Conservation (phyloP, 2,113 vertebrate genomes). For the Bos taurus region DNA sequence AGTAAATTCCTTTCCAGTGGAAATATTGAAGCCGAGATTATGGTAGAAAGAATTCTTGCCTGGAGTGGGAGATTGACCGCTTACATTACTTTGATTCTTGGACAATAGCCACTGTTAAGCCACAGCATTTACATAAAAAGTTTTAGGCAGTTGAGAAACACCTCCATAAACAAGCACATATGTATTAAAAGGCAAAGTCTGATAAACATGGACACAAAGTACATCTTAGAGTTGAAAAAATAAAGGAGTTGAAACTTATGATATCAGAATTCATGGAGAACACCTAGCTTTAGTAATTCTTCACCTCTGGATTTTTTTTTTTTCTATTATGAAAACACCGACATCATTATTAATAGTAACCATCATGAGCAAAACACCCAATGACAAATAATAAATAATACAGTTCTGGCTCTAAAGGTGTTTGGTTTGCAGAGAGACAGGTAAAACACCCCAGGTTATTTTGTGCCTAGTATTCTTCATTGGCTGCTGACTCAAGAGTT, state of each 20-base stretch:
- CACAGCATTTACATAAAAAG: background rate
- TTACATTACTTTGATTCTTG: background rate
- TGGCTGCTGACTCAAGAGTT: constrained; percentile 61
- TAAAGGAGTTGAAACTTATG: background rate
- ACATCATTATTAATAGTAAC: constrained; percentile 53
- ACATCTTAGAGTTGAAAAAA: background rate
- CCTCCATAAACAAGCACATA: background rate
- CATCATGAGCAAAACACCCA: constrained; percentile 43
- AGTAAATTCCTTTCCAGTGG: background rate
- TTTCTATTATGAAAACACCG: background rate
- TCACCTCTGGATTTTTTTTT: constrained; percentile 11
- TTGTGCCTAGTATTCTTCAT: background rate
- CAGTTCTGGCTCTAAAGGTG: background rate
- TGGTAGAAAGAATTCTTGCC: background rate
- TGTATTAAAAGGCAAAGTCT: background rate
- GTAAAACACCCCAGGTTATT: constrained; percentile 35
- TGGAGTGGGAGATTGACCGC: background rate
- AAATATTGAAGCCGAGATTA: background rate
- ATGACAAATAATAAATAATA: constrained; percentile 34
- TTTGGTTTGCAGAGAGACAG: constrained; percentile 39
- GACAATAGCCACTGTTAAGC: background rate
- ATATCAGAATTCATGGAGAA: constrained; percentile 25
- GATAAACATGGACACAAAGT: background rate
- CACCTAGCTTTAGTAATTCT: background rate
- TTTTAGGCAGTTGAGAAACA: constrained; percentile 2